Evolutionary conservation across 64 coral and sea anemone species (phyloP).

Genomic region (Pocillopora verrucosa): DNA sequence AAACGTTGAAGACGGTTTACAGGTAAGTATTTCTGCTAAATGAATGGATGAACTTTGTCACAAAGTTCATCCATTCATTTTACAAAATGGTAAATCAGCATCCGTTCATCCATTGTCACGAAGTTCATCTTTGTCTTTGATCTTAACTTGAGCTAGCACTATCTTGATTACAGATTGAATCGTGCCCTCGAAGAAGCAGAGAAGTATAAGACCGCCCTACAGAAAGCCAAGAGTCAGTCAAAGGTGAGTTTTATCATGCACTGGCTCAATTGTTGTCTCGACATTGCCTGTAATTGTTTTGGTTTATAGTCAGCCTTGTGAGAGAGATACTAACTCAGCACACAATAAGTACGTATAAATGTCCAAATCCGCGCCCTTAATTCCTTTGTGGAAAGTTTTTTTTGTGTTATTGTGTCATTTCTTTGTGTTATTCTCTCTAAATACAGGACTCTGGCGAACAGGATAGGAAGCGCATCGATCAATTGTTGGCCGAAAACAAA

Average conservation of each 20-base stretch:
- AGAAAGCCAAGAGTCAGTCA: conserved; percentile 85
- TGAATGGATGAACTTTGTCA: too few relatives aligned
- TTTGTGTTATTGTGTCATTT: too few relatives aligned
- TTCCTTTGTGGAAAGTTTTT: too few relatives aligned
- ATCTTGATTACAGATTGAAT: conserved; percentile 71
- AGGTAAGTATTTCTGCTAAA: too few relatives aligned
- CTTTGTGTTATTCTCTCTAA: neutral
- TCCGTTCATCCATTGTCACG: neutral
- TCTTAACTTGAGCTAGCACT: neutral
- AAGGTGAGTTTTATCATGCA: conserved; percentile 39
- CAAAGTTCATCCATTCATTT: too few relatives aligned
- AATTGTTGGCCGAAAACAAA: conserved; percentile 91
- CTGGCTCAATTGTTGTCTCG: neutral
- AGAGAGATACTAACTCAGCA: too few relatives aligned
- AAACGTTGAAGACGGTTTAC: too few relatives aligned
- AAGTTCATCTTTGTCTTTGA: neutral
- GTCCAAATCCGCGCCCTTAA: too few relatives aligned
- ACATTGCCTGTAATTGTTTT: too few relatives aligned
- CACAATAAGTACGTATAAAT: too few relatives aligned
- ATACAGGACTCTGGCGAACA: conserved; percentile 88
- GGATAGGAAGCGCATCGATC: conserved; percentile 77
- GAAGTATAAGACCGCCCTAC: conserved; percentile 84
- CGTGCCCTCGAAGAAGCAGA: conserved; percentile 93
- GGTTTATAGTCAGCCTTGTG: too few relatives aligned
- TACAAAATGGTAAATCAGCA: too few relatives aligned